phyloP scores from a whole-genome alignment of 2,113 vertebrate species.

The Larimichthys crocea region DNA sequence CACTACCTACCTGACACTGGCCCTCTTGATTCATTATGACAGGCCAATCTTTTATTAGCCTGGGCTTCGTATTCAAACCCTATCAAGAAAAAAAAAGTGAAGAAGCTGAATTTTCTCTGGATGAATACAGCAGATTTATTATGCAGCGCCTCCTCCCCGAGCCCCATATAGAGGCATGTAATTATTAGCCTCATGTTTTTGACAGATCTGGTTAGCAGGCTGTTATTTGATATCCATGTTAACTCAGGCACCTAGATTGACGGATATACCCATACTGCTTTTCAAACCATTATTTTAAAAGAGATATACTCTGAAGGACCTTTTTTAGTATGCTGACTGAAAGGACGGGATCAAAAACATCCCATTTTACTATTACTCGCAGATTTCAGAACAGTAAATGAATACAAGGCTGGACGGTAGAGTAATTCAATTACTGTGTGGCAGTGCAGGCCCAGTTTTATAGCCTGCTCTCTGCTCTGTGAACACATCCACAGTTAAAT shows the following conservation, averaged over 20 bases:
- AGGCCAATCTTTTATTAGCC: constrained; percentile 88
- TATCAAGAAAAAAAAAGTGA: constrained; percentile 74
- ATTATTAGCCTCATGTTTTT: constrained; percentile 80
- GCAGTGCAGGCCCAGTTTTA: constrained; percentile 77
- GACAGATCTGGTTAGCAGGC: constrained; percentile 80
- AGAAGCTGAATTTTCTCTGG: constrained; percentile 80
- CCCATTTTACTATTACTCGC: constrained; percentile 38
- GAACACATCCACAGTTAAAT: constrained; percentile 76
- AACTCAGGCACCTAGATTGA: constrained; percentile 57
- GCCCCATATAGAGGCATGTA: constrained; percentile 74
- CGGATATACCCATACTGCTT: constrained; percentile 51
- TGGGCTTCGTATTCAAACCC: constrained; percentile 83
- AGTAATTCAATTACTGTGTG: constrained; percentile 81
- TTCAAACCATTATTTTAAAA: constrained; percentile 63
- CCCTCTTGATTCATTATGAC: constrained; percentile 86
- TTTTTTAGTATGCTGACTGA: constrained; percentile 2
- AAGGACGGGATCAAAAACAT: constrained; percentile 47
- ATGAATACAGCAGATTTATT: constrained; percentile 86
- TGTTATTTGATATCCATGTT: constrained; percentile 74
- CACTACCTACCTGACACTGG: constrained; percentile 82
- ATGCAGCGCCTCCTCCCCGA: constrained; percentile 59
- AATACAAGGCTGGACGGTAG: constrained; percentile 66
- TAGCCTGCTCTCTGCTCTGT: constrained; percentile 73
- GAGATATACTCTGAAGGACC: constrained; percentile 21
- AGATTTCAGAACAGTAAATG: constrained; percentile 77